Evolutionary conservation across 1,140 invertebrate species (phyloP).

Genomic region (Melipona quadrifasciata): DNA sequence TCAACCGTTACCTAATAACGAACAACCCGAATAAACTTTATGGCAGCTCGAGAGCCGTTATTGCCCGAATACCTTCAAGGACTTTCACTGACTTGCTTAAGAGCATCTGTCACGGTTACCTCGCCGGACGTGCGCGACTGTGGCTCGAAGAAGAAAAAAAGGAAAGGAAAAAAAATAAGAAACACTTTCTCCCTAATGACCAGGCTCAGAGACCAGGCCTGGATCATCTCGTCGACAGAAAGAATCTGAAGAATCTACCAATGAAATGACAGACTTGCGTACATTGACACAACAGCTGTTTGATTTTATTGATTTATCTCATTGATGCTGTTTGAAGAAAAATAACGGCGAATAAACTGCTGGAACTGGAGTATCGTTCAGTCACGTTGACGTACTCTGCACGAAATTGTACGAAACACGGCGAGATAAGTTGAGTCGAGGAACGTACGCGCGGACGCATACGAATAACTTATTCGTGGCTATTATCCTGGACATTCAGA

Average conservation of each 20-base stretch:
- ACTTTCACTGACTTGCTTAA: slow-evolving; percentile 75
- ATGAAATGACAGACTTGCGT: neutral
- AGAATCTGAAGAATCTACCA: neutral
- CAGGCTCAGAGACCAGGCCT: slow-evolving; percentile 59
- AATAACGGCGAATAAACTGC: neutral
- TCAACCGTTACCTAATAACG: slow-evolving; percentile 53
- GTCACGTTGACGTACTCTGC: neutral
- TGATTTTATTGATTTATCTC: neutral
- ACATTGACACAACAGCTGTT: neutral
- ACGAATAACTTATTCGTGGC: neutral
- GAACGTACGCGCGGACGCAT: slow-evolving; percentile 16
- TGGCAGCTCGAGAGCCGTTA: slow-evolving; percentile 16
- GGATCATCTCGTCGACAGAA: slow-evolving; percentile 33
- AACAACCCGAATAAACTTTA: slow-evolving; percentile 32
- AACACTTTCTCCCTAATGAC: slow-evolving; percentile 77
- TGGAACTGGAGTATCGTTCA: neutral
- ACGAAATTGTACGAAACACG: neutral
- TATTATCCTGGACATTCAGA: neutral
- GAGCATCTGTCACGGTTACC: slow-evolving; percentile 67
- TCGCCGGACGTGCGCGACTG: slow-evolving; percentile 44
- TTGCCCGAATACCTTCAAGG: slow-evolving; percentile 46
- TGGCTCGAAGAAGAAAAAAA: slow-evolving; percentile 38
- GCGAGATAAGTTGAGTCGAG: neutral
- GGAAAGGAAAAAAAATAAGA: slow-evolving; percentile 55
- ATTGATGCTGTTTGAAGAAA: neutral